These are phyloP conservation scores for Zootoca vivipara DNA, from an alignment of 2,113 vertebrate genomes.

Conservation along the genomic window DNA sequence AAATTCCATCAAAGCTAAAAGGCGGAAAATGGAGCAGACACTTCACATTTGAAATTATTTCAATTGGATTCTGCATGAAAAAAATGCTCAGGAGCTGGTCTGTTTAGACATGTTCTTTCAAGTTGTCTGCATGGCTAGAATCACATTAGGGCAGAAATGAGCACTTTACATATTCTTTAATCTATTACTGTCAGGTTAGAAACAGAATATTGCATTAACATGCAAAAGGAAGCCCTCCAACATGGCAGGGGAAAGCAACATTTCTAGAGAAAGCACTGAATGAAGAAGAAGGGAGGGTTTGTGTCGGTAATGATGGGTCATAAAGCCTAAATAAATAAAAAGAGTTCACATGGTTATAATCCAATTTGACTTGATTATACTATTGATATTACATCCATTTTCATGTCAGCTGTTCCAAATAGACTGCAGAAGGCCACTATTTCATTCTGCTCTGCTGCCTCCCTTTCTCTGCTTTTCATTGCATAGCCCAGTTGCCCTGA, in stretches of 20 bases:
- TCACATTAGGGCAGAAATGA: constrained; percentile 59
- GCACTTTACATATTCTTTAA: constrained; percentile 47
- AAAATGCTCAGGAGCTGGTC: constrained; percentile 56
- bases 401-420: constrained; percentile 40
- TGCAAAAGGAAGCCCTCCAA: constrained; percentile 52
- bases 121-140: constrained; percentile 61
- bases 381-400: constrained; percentile 49
- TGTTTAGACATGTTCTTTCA: constrained; percentile 51
- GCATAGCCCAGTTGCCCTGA: constrained; percentile 50
- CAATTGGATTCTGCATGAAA: constrained; percentile 68
- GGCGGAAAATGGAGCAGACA: constrained; percentile 59
- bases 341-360: constrained; percentile 34
- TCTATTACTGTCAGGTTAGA: constrained; percentile 66
- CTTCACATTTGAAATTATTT: constrained; percentile 64
- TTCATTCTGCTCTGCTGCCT: constrained; percentile 27
- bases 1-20: constrained; percentile 56
- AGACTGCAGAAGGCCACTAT: constrained; percentile 44
- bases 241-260: constrained; percentile 9
- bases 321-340: constrained; percentile 55
- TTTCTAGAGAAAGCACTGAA: constrained; percentile 40
- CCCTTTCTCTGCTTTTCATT: constrained; percentile 27
- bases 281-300: constrained; percentile 36
- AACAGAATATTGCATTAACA: constrained; percentile 69
- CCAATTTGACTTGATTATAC: constrained; percentile 55
- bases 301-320: constrained; percentile 49